Percentiles rank a stretch among this genome's conserved stretches.
Conservation (phyloP, 2,113 vertebrate genomes). For the Terrapene triunguis region DNA sequence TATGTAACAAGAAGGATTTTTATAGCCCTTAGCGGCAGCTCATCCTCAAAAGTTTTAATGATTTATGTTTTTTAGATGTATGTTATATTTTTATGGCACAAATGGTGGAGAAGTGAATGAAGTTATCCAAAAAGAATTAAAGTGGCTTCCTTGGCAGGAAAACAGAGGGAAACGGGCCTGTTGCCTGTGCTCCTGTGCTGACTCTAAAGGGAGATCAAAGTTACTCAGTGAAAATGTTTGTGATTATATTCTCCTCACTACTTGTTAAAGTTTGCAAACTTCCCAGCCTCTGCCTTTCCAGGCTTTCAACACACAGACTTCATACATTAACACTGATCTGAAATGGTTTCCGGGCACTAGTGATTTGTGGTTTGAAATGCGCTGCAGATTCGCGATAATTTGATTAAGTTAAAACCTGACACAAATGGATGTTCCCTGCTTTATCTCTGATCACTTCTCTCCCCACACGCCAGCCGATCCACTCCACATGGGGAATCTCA, state of each 20-base stretch:
- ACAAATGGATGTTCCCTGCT: slow-evolving; percentile 37
- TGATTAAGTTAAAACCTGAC: slow-evolving; percentile 50
- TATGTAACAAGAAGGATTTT: neutral
- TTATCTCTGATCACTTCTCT: neutral
- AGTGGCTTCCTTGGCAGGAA: slow-evolving; percentile 48
- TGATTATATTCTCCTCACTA: slow-evolving; percentile 53
- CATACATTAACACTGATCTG: slow-evolving; percentile 48
- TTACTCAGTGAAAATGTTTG: slow-evolving; percentile 12
- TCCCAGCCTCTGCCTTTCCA: slow-evolving; percentile 64
- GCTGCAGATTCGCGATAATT: slow-evolving; percentile 50
- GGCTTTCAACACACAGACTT: slow-evolving; percentile 41
- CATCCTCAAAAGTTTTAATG: neutral
- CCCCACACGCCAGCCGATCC: neutral
- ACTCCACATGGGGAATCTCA: neutral
- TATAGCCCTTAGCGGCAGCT: neutral
- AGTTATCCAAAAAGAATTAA: slow-evolving; percentile 14
- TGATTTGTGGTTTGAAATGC: slow-evolving; percentile 59
- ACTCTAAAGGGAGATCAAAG: slow-evolving; percentile 49
- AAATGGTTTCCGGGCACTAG: slow-evolving; percentile 50
- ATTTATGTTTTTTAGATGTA: neutral
- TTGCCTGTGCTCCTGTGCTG: slow-evolving; percentile 12
- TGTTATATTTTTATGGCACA: neutral
- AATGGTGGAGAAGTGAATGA: neutral
- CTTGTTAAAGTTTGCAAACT: slow-evolving; percentile 54
- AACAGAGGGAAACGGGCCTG: slow-evolving; percentile 24